Evolutionary conservation across 2,888 invertebrate genomes (phyloP).

Genomic region (Aphrophora alni): DNA sequence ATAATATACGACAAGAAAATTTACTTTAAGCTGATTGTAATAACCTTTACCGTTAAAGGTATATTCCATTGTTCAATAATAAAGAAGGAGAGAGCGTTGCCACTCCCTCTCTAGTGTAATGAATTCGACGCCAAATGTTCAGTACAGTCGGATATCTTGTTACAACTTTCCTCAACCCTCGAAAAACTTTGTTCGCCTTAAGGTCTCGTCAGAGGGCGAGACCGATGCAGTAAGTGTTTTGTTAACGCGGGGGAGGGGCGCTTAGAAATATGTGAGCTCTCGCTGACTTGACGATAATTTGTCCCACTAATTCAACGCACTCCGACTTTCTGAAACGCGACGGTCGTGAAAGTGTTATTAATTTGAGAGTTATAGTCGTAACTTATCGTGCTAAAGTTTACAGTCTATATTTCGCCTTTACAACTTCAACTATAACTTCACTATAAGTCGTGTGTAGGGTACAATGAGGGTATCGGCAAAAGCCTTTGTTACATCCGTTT

Average conservation of each 20-base stretch:
- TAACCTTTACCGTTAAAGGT: not conserved
- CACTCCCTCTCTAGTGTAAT: not conserved
- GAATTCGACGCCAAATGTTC: not conserved
- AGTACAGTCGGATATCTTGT: not conserved
- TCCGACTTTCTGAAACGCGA: not conserved
- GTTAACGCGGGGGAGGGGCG: not conserved
- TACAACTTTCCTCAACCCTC: not conserved
- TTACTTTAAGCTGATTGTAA: not conserved
- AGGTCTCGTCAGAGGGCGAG: not conserved
- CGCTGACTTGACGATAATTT: not conserved
- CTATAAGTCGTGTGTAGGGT: not conserved
- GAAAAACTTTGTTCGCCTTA: not conserved
- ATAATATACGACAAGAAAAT: not conserved
- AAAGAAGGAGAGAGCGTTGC: not conserved
- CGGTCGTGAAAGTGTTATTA: not conserved
- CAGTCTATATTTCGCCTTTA: not conserved
- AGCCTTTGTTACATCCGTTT: conserved; percentile 1
- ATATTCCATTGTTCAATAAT: not conserved
- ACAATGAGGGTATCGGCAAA: not conserved
- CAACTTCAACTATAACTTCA: not conserved
- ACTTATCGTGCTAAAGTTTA: not conserved
- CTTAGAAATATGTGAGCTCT: not conserved
- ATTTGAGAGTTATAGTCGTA: not conserved
- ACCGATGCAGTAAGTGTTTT: not conserved
- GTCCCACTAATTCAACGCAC: not conserved